phyloP scores from a whole-genome alignment of 2,113 vertebrate species.

The Nyctereutes procyonoides region DNA sequence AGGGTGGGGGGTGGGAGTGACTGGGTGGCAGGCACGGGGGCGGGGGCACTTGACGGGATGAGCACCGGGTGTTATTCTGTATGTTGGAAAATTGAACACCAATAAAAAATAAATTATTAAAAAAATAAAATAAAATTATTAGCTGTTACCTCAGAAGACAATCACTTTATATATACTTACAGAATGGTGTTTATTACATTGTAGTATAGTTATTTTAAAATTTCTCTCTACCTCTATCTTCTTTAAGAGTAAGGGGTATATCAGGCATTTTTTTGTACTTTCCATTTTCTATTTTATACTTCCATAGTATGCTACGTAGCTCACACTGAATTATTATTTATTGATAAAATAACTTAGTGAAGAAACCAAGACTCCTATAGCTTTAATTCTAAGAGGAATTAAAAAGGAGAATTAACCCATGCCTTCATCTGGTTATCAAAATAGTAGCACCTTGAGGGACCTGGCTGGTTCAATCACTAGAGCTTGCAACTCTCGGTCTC shows the following conservation, averaged over 20 bases:
- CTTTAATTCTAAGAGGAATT: conserved; percentile 38
- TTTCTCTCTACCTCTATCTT: background rate
- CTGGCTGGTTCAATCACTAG: background rate
- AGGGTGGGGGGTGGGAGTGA: too few species aligned
- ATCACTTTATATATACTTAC: background rate
- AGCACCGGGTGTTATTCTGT: too few species aligned
- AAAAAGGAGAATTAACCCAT: background rate
- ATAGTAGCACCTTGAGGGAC: background rate
- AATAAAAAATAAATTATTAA: too few species aligned
- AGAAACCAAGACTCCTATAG: background rate
- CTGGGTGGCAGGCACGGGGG: too few species aligned
- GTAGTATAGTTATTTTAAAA: conserved; percentile 1
- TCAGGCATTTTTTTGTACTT: background rate
- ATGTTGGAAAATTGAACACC: too few species aligned
- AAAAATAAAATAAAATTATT: background rate
- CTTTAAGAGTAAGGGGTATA: background rate
- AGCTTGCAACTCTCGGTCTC: background rate
- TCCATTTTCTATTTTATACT: background rate
- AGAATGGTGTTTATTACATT: background rate
- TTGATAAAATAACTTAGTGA: background rate
- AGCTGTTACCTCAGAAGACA: background rate
- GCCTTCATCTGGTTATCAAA: background rate
- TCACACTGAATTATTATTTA: conserved; percentile 15
- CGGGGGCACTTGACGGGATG: too few species aligned
- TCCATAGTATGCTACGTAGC: background rate